phyloP scores from a whole-genome alignment of 92 coral and sea anemone genomes.

The Zoanthus gigantus region DNA sequence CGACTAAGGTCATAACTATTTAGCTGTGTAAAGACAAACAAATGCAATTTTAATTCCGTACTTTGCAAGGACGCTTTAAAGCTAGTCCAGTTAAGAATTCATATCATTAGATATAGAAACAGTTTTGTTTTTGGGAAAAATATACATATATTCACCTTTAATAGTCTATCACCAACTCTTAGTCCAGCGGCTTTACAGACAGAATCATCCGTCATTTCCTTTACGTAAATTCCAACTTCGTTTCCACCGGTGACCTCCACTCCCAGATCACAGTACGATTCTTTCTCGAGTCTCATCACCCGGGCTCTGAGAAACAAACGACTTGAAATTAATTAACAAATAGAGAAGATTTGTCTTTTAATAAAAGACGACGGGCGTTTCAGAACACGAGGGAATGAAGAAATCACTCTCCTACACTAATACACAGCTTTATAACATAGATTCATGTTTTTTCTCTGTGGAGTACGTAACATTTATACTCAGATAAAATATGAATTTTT shows the following conservation, averaged over 20 bases:
- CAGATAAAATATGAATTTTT: too few species aligned
- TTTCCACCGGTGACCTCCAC: conserved; percentile 92
- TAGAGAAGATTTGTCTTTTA: not conserved
- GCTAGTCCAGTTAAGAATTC: too few species aligned
- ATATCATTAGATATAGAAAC: too few species aligned
- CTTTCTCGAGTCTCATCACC: conserved; percentile 91
- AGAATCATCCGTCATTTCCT: conserved; percentile 82
- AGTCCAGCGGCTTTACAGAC: conserved; percentile 89
- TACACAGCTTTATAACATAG: too few species aligned
- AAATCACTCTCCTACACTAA: too few species aligned
- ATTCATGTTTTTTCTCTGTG: too few species aligned
- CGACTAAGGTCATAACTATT: conserved; percentile 89
- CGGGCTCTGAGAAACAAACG: conserved; percentile 73
- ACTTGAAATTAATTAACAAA: not conserved
- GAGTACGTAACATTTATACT: too few species aligned
- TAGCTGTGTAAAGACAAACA: conserved; percentile 57
- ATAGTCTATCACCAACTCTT: conserved; percentile 87
- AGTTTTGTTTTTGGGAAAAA: too few species aligned
- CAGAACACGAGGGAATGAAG: too few species aligned
- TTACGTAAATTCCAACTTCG: conserved; percentile 91
- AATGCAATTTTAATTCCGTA: not conserved
- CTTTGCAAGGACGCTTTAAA: too few species aligned
- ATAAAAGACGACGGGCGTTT: too few species aligned
- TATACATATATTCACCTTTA: conserved; percentile 66
- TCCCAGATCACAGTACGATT: conserved; percentile 81